Evolutionary conservation across 2,888 invertebrate species (phyloP), one percentile per base, ranked within the genome.

Genomic region (Drosophila acutilabella): DNA sequence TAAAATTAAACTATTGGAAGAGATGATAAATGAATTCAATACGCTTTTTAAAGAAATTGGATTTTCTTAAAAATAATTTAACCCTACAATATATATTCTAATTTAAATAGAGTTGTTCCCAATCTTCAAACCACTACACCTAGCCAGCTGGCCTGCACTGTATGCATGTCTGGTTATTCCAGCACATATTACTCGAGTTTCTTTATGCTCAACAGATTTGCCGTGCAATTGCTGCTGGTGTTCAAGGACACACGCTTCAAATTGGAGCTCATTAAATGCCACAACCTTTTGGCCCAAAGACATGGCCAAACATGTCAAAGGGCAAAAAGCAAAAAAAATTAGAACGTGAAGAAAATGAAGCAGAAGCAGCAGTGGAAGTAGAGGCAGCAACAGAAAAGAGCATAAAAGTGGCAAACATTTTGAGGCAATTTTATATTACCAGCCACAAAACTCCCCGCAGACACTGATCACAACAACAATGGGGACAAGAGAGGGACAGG

Each of bases 231-330:
- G 58, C 41, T 40, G 67, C 42, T 45, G 50, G 48, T 53, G 48
- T 51, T 58, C 71, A 54, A 77, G 71, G 78, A 60, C 82, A 82
- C 74, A 78, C 69, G 86, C 72, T 78, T 56, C 70, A 52, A 82
- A 80, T 85, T 82, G 80, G 54, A 80, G 86, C 81, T 81, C 81
- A 81, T 81, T 81, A 85, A 85, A 82, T 80, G 71, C 73, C 80
- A 75, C 80, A 85, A 85, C 82, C 81, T 85, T 85, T 82, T 75
- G 82, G 57, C 64, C 54, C 60, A 68, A 44, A 52, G 20, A 59
- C 44, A 45, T 53, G 38, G 36, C 54, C 68, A 64, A 64, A 57
- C 69, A 64, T 71, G 70, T 85, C 81, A 82, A 82, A 81, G 82
- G 82, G 60, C 78, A 80, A 50, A 65, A 38, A 40, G 65, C 58